phyloP scores from a whole-genome alignment of 35 echinoderm and acorn worm species.

The Amphiura filiformis region DNA sequence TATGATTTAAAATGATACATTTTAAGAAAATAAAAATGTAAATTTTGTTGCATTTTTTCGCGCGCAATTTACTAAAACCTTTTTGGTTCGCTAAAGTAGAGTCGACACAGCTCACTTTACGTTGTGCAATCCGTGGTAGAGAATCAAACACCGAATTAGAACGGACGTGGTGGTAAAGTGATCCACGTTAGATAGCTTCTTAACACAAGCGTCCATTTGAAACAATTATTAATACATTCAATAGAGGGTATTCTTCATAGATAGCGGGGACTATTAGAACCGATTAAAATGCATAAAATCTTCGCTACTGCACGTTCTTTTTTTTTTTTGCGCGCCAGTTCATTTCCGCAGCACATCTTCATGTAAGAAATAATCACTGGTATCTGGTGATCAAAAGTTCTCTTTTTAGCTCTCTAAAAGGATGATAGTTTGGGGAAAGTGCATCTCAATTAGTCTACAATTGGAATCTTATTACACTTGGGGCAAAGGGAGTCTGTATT shows the following conservation, averaged over 20 bases:
- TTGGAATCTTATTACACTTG: neutral
- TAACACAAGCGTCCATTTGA: neutral
- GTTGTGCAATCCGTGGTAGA: neutral
- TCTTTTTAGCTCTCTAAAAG: neutral
- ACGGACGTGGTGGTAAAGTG: neutral
- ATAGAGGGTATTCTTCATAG: neutral
- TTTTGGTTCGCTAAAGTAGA: neutral
- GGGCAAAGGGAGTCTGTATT: neutral
- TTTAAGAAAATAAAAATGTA: too few species aligned
- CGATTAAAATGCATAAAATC: neutral
- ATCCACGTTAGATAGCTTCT: neutral
- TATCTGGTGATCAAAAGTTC: neutral
- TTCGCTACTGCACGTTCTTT: neutral
- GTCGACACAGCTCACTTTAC: constrained; percentile 7
- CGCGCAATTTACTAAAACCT: neutral
- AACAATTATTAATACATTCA: constrained; percentile 6
- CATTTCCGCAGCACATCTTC: neutral
- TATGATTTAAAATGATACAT: too few species aligned
- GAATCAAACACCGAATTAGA: constrained; percentile 8
- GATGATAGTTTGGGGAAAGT: neutral
- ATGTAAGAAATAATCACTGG: neutral
- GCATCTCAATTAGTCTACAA: neutral
- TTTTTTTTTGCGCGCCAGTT: neutral
- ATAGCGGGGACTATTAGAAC: neutral
- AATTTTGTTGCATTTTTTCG: neutral